Percentiles rank a stretch among this genome's conserved stretches.
phyloP scores from a whole-genome alignment of 2,113 vertebrate genomes.

The Ophiodon elongatus region DNA sequence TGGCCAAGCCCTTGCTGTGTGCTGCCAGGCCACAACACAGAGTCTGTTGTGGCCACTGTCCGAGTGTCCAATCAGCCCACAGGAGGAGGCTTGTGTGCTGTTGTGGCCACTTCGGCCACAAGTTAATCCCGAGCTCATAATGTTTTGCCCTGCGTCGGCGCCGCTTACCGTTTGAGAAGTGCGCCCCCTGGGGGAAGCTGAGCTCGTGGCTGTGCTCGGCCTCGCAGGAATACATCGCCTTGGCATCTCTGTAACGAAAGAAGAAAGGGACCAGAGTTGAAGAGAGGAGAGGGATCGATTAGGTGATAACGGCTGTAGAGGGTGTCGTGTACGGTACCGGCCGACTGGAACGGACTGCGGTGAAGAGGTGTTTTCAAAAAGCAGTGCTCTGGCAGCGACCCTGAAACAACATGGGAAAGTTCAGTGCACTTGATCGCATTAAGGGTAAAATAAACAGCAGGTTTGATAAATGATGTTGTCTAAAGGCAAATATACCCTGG shows the following conservation, averaged over 20 bases:
- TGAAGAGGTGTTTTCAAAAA: conserved; percentile 89
- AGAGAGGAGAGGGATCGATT: not conserved
- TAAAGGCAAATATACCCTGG: not conserved
- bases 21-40: not conserved
- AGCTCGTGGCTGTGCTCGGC: conserved; percentile 97
- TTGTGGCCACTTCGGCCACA: not conserved
- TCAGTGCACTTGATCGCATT: not conserved
- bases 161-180: conserved; percentile 93
- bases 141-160: not conserved
- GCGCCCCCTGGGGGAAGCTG: conserved; percentile 96
- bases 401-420: conserved; percentile 78
- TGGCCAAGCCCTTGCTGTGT: not conserved
- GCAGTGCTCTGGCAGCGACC: conserved; percentile 90
- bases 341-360: conserved; percentile 82
- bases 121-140: not conserved
- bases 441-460: not conserved
- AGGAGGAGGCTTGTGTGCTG: not conserved
- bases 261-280: not conserved
- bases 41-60: not conserved
- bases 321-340: conserved; percentile 78
- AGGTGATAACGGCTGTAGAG: not conserved
- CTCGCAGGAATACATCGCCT: conserved; percentile 97
- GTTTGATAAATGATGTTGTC: not conserved
- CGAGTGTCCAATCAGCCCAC: not conserved
- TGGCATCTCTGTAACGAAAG: conserved; percentile 89